Evolutionary conservation across 2,888 invertebrate genomes (phyloP).

Genomic region (Caenorhabditis becei): DNA sequence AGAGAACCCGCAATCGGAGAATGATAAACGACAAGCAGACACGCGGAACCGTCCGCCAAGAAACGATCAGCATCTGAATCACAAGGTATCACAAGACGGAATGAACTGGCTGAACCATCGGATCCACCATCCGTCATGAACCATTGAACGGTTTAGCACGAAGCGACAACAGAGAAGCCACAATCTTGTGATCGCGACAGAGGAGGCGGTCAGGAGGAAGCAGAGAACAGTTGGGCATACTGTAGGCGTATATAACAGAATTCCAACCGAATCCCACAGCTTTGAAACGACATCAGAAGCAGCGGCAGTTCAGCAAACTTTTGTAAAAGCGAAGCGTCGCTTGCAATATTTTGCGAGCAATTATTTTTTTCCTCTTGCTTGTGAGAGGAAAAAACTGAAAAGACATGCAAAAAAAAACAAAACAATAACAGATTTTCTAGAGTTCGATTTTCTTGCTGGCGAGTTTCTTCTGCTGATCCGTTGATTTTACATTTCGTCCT

Average conservation of each 20-base stretch:
- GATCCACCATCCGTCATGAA: slow-evolving; percentile 27
- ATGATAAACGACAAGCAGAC: slow-evolving; percentile 33
- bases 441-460: too few relatives aligned
- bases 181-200: slow-evolving; percentile 45
- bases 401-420: too few relatives aligned
- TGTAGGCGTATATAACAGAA: slow-evolving; percentile 29
- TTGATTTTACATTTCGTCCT: too few relatives aligned
- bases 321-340: too few relatives aligned
- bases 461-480: too few relatives aligned
- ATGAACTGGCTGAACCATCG: slow-evolving; percentile 38
- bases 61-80: slow-evolving; percentile 37
- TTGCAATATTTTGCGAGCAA: too few relatives aligned
- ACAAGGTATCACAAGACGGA: slow-evolving; percentile 42
- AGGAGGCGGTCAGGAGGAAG: slow-evolving; percentile 14
- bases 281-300: too few relatives aligned
- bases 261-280: too few relatives aligned
- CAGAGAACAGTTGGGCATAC: slow-evolving; percentile 15
- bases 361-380: too few relatives aligned
- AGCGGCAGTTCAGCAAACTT: too few relatives aligned
- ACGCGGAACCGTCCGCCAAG: slow-evolving; percentile 29
- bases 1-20: slow-evolving; percentile 28
- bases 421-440: too few relatives aligned
- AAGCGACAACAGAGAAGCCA: slow-evolving; percentile 40
- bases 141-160: slow-evolving; percentile 55
- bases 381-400: too few relatives aligned